phyloP scores from a whole-genome alignment of 2,113 vertebrate species.

The Plecotus auritus region DNA sequence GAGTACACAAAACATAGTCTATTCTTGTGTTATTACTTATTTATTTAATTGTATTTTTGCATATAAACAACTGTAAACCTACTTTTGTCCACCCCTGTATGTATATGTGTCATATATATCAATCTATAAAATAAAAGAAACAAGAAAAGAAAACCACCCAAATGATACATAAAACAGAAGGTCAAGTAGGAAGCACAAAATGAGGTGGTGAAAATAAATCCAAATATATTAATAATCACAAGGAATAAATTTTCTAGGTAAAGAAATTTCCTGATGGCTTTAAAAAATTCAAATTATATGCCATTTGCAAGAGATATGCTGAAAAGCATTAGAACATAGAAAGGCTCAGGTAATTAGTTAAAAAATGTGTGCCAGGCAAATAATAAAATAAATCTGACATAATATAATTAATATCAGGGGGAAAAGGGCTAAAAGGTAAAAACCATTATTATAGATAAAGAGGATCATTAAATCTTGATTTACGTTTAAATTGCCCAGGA shows the following conservation, averaged over 20 bases:
- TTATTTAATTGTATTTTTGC: not conserved
- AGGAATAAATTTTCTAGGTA: not conserved
- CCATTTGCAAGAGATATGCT: not conserved
- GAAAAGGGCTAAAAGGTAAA: constrained; percentile 19
- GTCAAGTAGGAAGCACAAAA: not conserved
- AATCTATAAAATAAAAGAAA: not conserved
- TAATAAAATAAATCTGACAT: not conserved
- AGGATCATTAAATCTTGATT: constrained; percentile 38
- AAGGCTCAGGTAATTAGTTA: not conserved
- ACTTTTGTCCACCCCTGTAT: not conserved
- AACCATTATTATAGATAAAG: not conserved
- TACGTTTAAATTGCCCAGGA: constrained; percentile 34
- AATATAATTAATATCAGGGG: not conserved
- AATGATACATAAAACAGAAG: not conserved
- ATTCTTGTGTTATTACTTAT: not conserved
- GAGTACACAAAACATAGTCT: not conserved
- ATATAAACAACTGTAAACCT: not conserved
- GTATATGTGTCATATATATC: not conserved
- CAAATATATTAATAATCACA: not conserved
- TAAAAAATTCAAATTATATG: not conserved
- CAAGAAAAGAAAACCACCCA: not conserved
- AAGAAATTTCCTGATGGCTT: not conserved
- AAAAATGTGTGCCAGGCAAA: not conserved
- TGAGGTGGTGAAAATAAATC: not conserved
- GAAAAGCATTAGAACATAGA: not conserved